phyloP scores from a whole-genome alignment of 1,140 invertebrate genomes.

The Limonius californicus region DNA sequence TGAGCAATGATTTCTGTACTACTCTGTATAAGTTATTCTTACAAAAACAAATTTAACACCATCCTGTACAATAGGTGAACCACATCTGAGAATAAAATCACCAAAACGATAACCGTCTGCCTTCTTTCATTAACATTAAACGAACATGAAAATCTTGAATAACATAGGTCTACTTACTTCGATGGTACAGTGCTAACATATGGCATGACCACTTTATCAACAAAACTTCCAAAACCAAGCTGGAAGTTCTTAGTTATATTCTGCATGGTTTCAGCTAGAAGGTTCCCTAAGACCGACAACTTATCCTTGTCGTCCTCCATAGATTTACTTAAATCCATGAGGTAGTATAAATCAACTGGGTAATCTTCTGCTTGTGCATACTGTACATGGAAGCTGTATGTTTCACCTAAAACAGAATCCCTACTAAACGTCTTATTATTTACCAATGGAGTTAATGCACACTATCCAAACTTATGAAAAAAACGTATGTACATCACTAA shows the following conservation, averaged over 20 bases:
- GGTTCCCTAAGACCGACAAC: slow-evolving; percentile 60
- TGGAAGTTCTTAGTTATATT: slow-evolving; percentile 78
- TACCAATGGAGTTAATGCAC: background rate
- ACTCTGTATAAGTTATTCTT: no score
- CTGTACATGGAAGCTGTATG: slow-evolving; percentile 64
- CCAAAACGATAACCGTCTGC: no score
- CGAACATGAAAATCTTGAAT: no score
- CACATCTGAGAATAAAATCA: no score
- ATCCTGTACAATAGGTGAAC: no score
- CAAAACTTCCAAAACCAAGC: slow-evolving; percentile 84
- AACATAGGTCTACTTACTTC: no score
- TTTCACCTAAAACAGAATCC: slow-evolving; percentile 28
- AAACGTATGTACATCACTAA: no score
- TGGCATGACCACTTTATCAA: slow-evolving; percentile 82
- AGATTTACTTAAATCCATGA: slow-evolving; percentile 80
- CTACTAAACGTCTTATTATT: no score
- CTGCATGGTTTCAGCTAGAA: slow-evolving; percentile 63
- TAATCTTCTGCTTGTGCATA: slow-evolving; percentile 70
- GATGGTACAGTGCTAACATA: slow-evolving; percentile 62
- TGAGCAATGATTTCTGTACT: no score
- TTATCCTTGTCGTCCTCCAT: slow-evolving; percentile 72
- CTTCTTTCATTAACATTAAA: no score
- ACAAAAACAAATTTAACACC: no score
- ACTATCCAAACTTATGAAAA: background rate
- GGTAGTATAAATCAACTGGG: slow-evolving; percentile 85